Percentiles rank a stretch among this genome's conserved stretches.
phyloP scores from a whole-genome alignment of 2,797 vertebrate species.

The Tauraco hartlaubi region DNA sequence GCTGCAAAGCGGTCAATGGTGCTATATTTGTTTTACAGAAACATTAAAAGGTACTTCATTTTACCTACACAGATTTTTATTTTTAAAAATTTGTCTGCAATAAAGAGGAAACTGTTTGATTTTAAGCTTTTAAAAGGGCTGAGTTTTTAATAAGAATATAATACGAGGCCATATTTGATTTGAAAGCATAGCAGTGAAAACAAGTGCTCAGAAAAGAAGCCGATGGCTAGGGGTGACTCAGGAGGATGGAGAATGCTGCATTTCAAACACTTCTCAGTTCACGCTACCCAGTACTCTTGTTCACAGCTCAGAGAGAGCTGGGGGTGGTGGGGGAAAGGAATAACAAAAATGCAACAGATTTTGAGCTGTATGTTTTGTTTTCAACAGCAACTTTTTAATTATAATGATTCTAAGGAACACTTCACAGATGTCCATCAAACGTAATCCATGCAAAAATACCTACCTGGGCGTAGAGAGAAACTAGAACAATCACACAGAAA shows the following conservation, averaged over 20 bases:
- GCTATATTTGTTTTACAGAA: not conserved
- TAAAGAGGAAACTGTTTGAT: not conserved
- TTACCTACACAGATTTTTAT: not conserved
- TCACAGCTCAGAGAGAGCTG: slow-evolving; percentile 41
- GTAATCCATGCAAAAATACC: not conserved
- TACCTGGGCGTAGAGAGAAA: not conserved
- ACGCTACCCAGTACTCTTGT: slow-evolving; percentile 21
- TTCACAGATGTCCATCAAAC: not conserved
- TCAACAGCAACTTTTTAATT: not conserved
- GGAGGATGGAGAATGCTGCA: slow-evolving; percentile 14
- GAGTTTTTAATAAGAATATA: not conserved
- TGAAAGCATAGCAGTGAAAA: slow-evolving; percentile 8
- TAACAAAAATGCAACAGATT: slow-evolving; percentile 42
- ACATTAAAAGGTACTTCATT: not conserved
- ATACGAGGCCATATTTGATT: not conserved
- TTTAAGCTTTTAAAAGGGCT: not conserved
- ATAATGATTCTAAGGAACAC: not conserved
- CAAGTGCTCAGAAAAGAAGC: slow-evolving; percentile 20
- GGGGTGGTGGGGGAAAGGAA: slow-evolving; percentile 32
- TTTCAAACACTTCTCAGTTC: slow-evolving; percentile 32
- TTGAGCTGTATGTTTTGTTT: slow-evolving; percentile 18
- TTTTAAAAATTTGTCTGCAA: not conserved
- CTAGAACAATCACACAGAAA: not conserved
- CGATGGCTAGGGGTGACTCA: slow-evolving; percentile 27
- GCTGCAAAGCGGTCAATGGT: not conserved